Evolutionary conservation across 2,797 vertebrate species (phyloP), one percentile per base, ranked within the genome.

Genomic region (Brotula barbata): DNA sequence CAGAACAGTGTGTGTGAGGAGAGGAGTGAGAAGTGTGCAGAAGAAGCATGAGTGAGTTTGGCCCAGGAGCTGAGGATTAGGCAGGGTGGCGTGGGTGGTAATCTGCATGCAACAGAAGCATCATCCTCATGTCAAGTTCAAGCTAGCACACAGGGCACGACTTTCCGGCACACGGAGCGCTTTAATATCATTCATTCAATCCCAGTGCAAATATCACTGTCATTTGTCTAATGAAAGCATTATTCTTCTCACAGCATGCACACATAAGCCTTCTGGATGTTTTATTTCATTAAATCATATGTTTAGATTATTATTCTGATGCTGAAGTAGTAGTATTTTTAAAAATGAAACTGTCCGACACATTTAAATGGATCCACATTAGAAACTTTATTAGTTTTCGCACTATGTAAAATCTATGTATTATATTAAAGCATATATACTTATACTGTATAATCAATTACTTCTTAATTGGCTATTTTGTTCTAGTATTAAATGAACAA

Each of bases 111-210:
- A 81, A 86, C 83, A 84, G 86, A 89, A 79, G 71, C 89, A 86
- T 88, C 88, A 89, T 85, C 89, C 88, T 84, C 82, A 81, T 85
- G 73, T 85, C 71, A 83, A 87, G 75, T 86, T 91, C 81, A 88
- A 87, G 77, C 75, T 85, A 71, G 78, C 72, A 75, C 79, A 86
- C 66, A 68, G 59, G 66, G 58, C 63, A 49, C 73, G 74, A 78
- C 82, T 79, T 80, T 72, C 82, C 71, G 44, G 73, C 52, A 51
- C 37, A 54, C 34, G 48, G 49, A 55, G 16, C 17, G 48, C 14
- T 77, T 85, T 56, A 71, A 71, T 55, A 47, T 42, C 66, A 65
- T 33, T 65, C 46, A 50, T 17, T n/a, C 58, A 64, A 73, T 69
- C 71, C 71, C 43, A 33, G 43, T 5, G 21, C 45, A 42, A 64